A percentile compares a stretch with the other conserved stretches of the same genome.
Conservation (phyloP, 2,113 vertebrate genomes). For the Pica pica region DNA sequence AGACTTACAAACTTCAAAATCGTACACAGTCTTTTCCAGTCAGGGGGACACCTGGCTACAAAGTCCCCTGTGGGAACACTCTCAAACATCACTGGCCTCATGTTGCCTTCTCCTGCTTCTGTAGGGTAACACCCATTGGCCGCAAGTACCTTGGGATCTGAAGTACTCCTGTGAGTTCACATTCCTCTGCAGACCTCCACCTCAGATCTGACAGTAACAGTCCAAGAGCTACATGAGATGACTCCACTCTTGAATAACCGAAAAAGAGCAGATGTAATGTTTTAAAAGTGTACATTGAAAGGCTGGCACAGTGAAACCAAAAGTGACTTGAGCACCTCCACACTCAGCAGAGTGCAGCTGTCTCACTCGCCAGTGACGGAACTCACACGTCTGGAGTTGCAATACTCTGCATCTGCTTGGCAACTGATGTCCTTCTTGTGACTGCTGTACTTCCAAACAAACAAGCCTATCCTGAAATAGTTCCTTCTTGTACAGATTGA, state of each 20-base stretch:
- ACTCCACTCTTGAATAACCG: neutral
- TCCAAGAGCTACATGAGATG: neutral
- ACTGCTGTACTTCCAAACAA: neutral
- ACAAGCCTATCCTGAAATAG: neutral
- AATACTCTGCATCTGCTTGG: neutral
- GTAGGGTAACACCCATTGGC: neutral
- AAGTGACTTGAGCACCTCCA: neutral
- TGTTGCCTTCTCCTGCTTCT: rapidly evolving
- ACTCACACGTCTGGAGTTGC: neutral
- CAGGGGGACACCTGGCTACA: neutral
- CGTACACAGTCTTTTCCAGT: neutral
- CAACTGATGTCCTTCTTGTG: neutral
- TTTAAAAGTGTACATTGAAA: neutral
- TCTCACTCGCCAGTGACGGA: neutral
- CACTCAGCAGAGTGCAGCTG: neutral
- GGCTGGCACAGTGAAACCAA: neutral
- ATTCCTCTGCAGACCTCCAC: neutral
- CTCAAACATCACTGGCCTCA: rapidly evolving
- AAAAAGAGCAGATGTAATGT: neutral
- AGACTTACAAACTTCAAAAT: neutral
- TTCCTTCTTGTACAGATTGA: neutral
- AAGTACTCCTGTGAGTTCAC: neutral
- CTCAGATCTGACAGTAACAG: neutral
- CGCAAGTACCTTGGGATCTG: neutral
- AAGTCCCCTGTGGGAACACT: neutral